phyloP scores from a whole-genome alignment of 2,797 vertebrate species.

The Sparus aurata region DNA sequence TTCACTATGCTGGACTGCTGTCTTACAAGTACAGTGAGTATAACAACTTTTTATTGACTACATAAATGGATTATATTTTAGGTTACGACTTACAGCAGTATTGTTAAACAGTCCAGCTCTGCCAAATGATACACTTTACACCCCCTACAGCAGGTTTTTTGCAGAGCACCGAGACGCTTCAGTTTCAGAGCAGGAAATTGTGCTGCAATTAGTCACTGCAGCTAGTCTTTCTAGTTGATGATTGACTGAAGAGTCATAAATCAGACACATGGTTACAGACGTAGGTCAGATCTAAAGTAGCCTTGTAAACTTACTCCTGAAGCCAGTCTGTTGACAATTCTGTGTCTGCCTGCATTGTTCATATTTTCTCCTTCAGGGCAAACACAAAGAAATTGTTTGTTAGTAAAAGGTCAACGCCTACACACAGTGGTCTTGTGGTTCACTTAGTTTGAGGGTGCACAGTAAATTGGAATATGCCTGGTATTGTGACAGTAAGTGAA shows the following conservation, averaged over 20 bases:
- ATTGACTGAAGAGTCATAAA: conserved; percentile 68
- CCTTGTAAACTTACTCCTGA: conserved; percentile 20
- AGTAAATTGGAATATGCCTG: conserved; percentile 36
- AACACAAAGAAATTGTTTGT: conserved; percentile 61
- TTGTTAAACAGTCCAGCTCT: conserved; percentile 17
- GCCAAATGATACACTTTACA: conserved; percentile 29
- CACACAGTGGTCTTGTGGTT: conserved; percentile 49
- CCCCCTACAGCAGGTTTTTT: conserved; percentile 21
- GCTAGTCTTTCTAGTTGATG: conserved; percentile 48
- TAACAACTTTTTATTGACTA: neutral
- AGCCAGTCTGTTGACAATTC: conserved; percentile 35
- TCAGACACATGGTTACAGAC: conserved; percentile 29
- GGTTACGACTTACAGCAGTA: conserved; percentile 21
- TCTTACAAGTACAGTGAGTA: conserved; percentile 8
- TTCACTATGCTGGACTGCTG: neutral
- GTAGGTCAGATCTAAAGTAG: conserved; percentile 42
- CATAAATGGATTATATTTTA: neutral
- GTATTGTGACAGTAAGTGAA: conserved; percentile 21
- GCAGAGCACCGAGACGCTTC: neutral
- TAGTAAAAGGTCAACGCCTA: conserved; percentile 66
- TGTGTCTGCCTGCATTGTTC: conserved; percentile 43
- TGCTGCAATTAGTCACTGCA: neutral
- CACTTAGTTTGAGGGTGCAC: conserved; percentile 40
- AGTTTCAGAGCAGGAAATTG: conserved; percentile 25
- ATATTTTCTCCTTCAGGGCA: conserved; percentile 33